These are phyloP conservation scores for Eumeta japonica DNA, from an alignment of 1,140 invertebrate species.

Conservation along the genomic window DNA sequence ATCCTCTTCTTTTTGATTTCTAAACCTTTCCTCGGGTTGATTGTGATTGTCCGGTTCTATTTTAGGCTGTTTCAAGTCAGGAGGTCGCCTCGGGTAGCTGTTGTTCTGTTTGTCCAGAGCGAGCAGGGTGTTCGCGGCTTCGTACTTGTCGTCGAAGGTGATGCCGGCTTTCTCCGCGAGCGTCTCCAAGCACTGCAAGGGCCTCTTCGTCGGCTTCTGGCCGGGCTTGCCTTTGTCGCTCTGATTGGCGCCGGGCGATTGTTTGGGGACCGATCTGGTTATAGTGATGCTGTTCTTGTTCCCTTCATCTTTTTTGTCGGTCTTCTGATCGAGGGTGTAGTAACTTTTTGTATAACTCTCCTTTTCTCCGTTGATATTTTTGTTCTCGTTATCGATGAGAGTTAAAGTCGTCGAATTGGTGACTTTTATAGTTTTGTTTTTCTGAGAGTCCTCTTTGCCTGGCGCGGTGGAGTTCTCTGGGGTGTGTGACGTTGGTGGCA, in stretches of 20 bases:
- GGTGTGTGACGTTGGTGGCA: slow-evolving; percentile 32
- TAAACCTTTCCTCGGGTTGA: slow-evolving; percentile 37
- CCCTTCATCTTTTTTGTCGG: slow-evolving; percentile 44
- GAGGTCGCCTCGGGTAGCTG: slow-evolving; percentile 28
- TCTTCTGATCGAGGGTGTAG: slow-evolving; percentile 46
- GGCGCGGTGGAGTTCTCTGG: slow-evolving; percentile 20
- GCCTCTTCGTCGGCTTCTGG: slow-evolving; percentile 41
- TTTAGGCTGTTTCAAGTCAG: slow-evolving; percentile 41
- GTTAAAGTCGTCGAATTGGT: slow-evolving; percentile 49
- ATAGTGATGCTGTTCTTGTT: slow-evolving; percentile 50
- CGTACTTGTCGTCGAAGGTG: slow-evolving; percentile 67
- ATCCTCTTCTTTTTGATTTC: slow-evolving; percentile 49
- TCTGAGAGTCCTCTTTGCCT: slow-evolving; percentile 36
- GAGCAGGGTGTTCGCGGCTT: slow-evolving; percentile 60
- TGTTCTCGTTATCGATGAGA: slow-evolving; percentile 34
- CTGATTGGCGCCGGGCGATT: slow-evolving; percentile 25
- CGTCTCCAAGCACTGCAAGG: slow-evolving; percentile 66
- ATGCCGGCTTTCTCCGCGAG: slow-evolving; percentile 67
- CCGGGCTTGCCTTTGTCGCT: slow-evolving; percentile 29
- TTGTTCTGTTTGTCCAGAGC: slow-evolving; percentile 56
- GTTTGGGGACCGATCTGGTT: slow-evolving; percentile 40
- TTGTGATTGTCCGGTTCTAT: slow-evolving; percentile 32
- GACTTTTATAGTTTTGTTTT: slow-evolving; percentile 47
- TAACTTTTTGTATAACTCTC: slow-evolving; percentile 46
- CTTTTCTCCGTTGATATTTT: slow-evolving; percentile 29